Evolutionary conservation across 2,113 vertebrate species (phyloP), one percentile per base, ranked within the genome.

Genomic region (Brevimyrus niger): DNA sequence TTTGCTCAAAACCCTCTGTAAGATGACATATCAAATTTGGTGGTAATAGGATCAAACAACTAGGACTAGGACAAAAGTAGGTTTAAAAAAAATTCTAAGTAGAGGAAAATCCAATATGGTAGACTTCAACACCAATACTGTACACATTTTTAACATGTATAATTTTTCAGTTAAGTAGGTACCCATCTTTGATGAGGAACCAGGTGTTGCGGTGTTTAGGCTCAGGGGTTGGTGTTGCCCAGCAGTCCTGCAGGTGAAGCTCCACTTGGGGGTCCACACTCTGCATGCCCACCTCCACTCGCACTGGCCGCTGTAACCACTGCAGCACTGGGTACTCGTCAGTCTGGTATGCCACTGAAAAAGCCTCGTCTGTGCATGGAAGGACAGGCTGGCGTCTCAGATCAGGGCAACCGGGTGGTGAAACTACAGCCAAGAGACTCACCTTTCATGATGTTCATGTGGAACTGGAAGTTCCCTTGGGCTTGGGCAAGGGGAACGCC

Each of bases 401-500:
- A 3, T 21, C 61, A 47, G 38, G 19, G 9, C 2, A 1, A n/a
- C 10, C 4, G 2, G 5, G 53, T 10, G 38, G 7, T 38, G n/a
- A 0, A 19, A 1, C 3, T 55, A 53, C 7, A 35, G 7, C 44
- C 82, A n/a, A 23, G 82, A n/a, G 6, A 27, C 85, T 42, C 61
- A 87, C 89, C 89, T 90, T 80, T 90, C 89, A 90, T 90, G 35
- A 90, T 87, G 65, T 90, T 69, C 86, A 90, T 76, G 46, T 69
- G 84, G 17, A 90, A 23, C 38, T 44, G 69, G 31, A 90, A 8
- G 13, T 47, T 69, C 27, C 89, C 89, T 1, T 80, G 44, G 46
- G 85, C 58, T n/a, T 23, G 86, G 85, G 65, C 48, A 15, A 86
- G n/a, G 35, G 84, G 7, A 27, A 6, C n/a, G 19, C 84, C 27